Evolutionary conservation across 2,797 vertebrate genomes (phyloP).

Genomic region (Manis crassicaudata): DNA sequence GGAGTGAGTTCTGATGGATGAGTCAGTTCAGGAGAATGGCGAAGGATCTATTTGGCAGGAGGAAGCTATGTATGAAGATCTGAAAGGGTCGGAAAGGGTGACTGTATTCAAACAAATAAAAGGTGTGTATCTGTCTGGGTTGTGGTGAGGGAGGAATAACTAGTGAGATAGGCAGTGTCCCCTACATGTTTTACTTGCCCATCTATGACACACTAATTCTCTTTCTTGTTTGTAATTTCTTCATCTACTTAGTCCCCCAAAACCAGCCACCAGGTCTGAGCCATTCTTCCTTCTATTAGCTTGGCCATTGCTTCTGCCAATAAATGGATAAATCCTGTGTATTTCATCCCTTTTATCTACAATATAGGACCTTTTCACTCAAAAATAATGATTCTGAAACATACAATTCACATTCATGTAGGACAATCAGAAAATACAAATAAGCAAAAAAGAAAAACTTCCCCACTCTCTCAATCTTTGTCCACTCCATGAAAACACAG

Average conservation of each 20-base stretch:
- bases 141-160: not conserved
- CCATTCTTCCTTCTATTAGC: not conserved
- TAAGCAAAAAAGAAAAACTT: constrained; percentile 2
- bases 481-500: not conserved
- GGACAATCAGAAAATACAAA: not conserved
- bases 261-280: not conserved
- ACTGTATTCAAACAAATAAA: not conserved
- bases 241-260: not conserved
- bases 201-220: not conserved
- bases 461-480: not conserved
- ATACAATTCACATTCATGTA: not conserved
- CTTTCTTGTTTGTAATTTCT: not conserved
- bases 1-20: not conserved
- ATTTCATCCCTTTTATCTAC: not conserved
- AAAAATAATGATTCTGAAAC: constrained; percentile 6
- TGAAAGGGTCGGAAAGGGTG: not conserved
- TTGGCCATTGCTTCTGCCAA: not conserved
- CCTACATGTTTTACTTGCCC: not conserved
- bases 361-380: not conserved
- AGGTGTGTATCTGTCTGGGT: not conserved
- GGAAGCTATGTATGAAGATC: not conserved
- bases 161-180: not conserved
- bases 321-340: not conserved
- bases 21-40: not conserved
- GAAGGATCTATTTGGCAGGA: not conserved